Base-by-base conservation (phyloP, 2,888 invertebrate genomes). In the Mimachlamys varia region DNA sequence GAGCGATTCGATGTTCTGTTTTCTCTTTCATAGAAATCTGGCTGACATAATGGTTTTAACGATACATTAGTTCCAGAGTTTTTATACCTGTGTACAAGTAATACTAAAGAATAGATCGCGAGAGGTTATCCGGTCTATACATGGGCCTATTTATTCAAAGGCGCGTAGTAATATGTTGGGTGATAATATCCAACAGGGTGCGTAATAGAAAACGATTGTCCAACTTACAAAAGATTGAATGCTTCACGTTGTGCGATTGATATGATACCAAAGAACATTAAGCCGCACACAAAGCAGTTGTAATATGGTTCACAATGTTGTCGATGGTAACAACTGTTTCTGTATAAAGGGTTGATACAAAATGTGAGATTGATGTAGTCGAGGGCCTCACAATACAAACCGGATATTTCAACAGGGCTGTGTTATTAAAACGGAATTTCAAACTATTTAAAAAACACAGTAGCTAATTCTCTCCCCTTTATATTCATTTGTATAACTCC, bases 11-110 rank as follows among this genome's bases (percentile, higher is more conserved):
- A 76, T 76, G 33, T 76, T 76, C 76, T 76, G 76, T 76, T 76
- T 76, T 76, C 76, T 33, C 76, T 76, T 76, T 76, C 76, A 76
- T 76, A 76, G 33, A 76, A 76, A 76, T 33, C 33, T 76, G 76
- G 33, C 76, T 76, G 76, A 76, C 76, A 76, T 76, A 76, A 76
- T 76, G 76, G 33, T 27, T 76, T 33, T 76, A 76, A 76, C 76
- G 76, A 76, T 76, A 33, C 76, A 76, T 76, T 76, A 76, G 76
- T 76, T 76, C 76, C 76, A 76, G 76, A 33, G 27, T 76, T 76
- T 76, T 76, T 76, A 76, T 76, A 76, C 76, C 76, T 76, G 76
- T 76, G 76, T 76, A 76, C 76, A 76, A 76, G 76, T 33, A 76
- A 76, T 76, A 76, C 13, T 22, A 22, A 27, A 76, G 27, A 76